Evolutionary conservation across 1,140 invertebrate genomes (phyloP).

Genomic region (Apis laboriosa): DNA sequence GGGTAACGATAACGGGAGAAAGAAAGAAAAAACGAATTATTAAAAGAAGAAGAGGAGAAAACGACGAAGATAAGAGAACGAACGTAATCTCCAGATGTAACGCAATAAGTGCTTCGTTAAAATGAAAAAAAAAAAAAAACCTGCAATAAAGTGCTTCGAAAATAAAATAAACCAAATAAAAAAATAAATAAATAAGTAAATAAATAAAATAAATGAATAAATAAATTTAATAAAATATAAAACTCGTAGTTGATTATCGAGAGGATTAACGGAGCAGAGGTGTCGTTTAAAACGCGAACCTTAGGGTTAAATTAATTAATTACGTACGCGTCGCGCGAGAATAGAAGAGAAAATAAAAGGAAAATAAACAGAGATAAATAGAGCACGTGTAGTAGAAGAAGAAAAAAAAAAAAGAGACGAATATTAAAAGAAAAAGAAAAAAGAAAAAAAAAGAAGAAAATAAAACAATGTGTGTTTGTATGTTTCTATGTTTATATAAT

Average conservation of each 20-base stretch:
- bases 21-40: slow-evolving; percentile 2
- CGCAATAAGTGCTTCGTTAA: slow-evolving; percentile 72
- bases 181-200: slow-evolving; percentile 32
- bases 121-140: slow-evolving; percentile 55
- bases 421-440: slow-evolving; percentile 1
- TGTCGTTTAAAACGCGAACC: slow-evolving; percentile 41
- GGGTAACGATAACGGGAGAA: background rate
- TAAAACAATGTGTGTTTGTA: slow-evolving; percentile 73
- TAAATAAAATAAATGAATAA: slow-evolving; percentile 26
- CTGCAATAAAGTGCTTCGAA: slow-evolving; percentile 71
- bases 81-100: slow-evolving; percentile 38
- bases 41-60: background rate
- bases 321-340: slow-evolving; percentile 42
- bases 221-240: slow-evolving; percentile 25
- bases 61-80: background rate
- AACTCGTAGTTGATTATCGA: slow-evolving; percentile 61
- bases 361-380: slow-evolving; percentile 9
- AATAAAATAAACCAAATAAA: slow-evolving; percentile 30
- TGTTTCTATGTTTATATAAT: slow-evolving; percentile 78
- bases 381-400: slow-evolving; percentile 38
- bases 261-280: slow-evolving; percentile 26
- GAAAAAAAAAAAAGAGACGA: slow-evolving; percentile 1
- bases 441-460: slow-evolving; percentile 26
- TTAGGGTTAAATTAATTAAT: slow-evolving; percentile 38
- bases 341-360: slow-evolving; percentile 10